Conservation (phyloP, 2,888 invertebrate species). For the Pachymerium ferrugineum region DNA sequence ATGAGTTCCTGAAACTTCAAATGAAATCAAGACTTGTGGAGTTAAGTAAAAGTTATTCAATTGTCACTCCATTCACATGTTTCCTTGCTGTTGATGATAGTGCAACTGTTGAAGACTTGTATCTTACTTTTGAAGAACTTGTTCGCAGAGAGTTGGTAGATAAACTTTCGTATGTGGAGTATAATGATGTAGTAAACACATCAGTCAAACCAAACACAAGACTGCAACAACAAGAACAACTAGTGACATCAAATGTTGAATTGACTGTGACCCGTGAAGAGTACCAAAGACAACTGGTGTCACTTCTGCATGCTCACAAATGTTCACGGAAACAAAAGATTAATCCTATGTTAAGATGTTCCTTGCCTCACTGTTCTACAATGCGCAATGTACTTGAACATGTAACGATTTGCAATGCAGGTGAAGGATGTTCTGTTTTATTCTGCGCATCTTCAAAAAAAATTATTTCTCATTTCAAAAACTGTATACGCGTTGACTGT, state of each 20-base stretch:
- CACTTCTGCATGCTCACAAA: not conserved
- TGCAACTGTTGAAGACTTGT: too few relatives aligned
- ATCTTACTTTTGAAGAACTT: too few relatives aligned
- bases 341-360: not conserved
- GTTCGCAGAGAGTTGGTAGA: too few relatives aligned
- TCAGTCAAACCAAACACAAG: not conserved
- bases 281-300: not conserved
- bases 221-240: not conserved
- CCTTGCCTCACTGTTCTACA: not conserved
- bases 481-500: not conserved
- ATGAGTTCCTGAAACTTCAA: not conserved
- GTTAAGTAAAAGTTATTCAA: not conserved
- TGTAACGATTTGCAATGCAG: not conserved
- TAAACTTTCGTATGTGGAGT: not conserved
- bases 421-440: not conserved
- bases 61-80: slow-evolving; percentile 7
- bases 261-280: too few relatives aligned
- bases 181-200: not conserved
- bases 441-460: not conserved
- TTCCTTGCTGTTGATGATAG: not conserved
- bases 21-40: not conserved
- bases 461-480: not conserved
- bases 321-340: not conserved
- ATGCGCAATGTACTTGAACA: not conserved
- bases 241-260: not conserved